These are phyloP conservation scores for Drosophila truncata DNA, from an alignment of 1,140 invertebrate species.

Conservation along the genomic window DNA sequence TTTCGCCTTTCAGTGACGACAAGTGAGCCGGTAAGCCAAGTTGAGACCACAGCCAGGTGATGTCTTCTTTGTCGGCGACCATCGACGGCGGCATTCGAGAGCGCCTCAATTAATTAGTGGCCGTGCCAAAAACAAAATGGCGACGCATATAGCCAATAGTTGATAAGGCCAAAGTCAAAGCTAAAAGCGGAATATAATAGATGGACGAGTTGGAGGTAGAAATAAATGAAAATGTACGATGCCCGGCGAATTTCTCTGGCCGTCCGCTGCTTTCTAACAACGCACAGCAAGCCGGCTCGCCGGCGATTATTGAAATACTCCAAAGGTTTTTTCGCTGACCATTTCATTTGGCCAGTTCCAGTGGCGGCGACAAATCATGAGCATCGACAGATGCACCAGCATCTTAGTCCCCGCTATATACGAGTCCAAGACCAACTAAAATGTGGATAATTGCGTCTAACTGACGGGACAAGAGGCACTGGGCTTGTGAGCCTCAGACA, in stretches of 20 bases:
- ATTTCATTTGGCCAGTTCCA: constrained; percentile 39
- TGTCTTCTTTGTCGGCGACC: constrained; percentile 56
- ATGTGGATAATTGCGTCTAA: constrained; percentile 77
- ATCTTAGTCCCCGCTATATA: constrained; percentile 52
- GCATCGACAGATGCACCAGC: constrained; percentile 45
- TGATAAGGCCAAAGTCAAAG: constrained; percentile 59
- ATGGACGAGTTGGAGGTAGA: constrained; percentile 29
- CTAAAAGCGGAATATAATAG: constrained; percentile 25
- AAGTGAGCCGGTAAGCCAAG: background rate
- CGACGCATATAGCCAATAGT: constrained; percentile 55
- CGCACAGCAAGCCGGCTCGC: constrained; percentile 34
- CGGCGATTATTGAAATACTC: constrained; percentile 75
- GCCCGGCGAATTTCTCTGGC: constrained; percentile 65
- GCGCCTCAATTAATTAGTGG: constrained; percentile 71
- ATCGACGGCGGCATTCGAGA: constrained; percentile 29
- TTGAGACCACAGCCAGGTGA: constrained; percentile 13
- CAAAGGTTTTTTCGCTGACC: constrained; percentile 72
- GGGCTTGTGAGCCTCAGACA: background rate
- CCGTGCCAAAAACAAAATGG: constrained; percentile 60
- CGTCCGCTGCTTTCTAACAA: constrained; percentile 73
- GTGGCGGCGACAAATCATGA: constrained; percentile 66
- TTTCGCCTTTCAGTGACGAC: constrained; percentile 15
- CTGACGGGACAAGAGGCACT: constrained; percentile 37
- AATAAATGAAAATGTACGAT: constrained; percentile 42
- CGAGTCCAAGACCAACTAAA: constrained; percentile 36